phyloP scores from a whole-genome alignment of 2,888 invertebrate genomes.

The Zaprionus obscuricornis region DNA sequence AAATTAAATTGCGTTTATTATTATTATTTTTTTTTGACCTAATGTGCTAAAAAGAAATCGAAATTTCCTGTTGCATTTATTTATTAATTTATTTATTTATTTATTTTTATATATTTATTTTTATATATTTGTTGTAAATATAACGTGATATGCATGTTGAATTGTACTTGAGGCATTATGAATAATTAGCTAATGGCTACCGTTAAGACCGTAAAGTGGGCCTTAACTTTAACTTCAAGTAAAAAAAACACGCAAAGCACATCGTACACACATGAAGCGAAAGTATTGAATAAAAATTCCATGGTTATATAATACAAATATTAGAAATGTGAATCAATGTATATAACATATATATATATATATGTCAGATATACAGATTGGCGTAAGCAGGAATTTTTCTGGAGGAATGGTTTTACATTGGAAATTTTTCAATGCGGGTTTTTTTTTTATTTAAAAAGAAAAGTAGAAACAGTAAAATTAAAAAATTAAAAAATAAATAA shows the following conservation, averaged over 20 bases:
- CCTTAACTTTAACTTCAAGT: not conserved
- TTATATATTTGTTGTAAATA: not conserved
- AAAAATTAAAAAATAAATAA: too few relatives aligned
- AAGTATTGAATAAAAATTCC: slow-evolving; percentile 30
- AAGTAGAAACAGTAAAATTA: too few relatives aligned
- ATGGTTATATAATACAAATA: slow-evolving; percentile 43
- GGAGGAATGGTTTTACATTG: too few relatives aligned
- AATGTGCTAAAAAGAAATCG: slow-evolving; percentile 59
- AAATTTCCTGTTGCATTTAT: slow-evolving; percentile 57
- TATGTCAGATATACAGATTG: not conserved
- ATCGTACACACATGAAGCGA: slow-evolving; percentile 35
- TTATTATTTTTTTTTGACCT: slow-evolving; percentile 22
- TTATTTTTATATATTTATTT: not conserved
- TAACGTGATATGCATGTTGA: slow-evolving; percentile 54
- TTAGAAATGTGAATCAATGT: slow-evolving; percentile 19
- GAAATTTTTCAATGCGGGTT: too few relatives aligned
- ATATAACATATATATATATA: not conserved
- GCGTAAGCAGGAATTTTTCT: too few relatives aligned
- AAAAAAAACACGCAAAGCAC: slow-evolving; percentile 35
- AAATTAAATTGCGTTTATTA: too few relatives aligned
- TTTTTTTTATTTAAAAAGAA: too few relatives aligned
- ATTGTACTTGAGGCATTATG: slow-evolving; percentile 37
- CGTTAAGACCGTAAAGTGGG: slow-evolving; percentile 16
- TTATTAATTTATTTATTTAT: too few relatives aligned
- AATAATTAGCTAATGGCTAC: slow-evolving; percentile 50